Percentiles rank a stretch among this genome's conserved stretches.
Evolutionary conservation across 2,797 vertebrate genomes (phyloP).

Genomic region (Myotis findleyi): DNA sequence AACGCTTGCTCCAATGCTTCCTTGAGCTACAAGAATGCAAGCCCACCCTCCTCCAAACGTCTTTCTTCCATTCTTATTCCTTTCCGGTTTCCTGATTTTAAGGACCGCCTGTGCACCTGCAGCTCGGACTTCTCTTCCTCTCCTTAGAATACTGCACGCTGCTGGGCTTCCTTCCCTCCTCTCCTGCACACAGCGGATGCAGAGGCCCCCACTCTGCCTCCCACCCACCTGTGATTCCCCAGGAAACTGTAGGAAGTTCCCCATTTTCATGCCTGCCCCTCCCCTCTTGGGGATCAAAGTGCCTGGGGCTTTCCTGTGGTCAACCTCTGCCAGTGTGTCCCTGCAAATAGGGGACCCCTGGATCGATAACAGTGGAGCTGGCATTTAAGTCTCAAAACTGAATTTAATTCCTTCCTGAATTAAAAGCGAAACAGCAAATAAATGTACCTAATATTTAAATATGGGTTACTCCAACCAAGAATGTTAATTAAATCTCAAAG

Average conservation of each 20-base stretch:
- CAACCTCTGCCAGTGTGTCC: neutral
- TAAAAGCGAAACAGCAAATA: neutral
- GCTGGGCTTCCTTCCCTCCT: neutral
- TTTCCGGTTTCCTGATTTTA: conserved; percentile 37
- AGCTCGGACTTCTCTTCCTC: neutral
- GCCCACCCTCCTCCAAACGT: neutral
- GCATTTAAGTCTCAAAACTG: neutral
- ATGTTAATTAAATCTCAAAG: neutral
- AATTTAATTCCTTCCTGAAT: neutral
- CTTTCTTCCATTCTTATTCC: conserved; percentile 19
- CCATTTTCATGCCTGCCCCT: neutral
- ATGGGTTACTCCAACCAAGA: neutral
- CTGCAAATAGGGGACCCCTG: neutral
- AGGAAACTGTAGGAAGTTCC: neutral
- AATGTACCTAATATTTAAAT: neutral
- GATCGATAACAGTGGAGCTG: too few species aligned
- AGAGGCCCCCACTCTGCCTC: neutral
- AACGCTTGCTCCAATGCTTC: neutral
- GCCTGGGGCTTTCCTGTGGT: neutral
- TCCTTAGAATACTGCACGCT: neutral
- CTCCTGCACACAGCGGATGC: neutral
- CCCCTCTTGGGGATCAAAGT: neutral
- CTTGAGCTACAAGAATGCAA: neutral
- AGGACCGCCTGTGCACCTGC: neutral
- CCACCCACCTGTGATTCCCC: neutral